phyloP scores from a whole-genome alignment of 35 echinoderm and acorn worm species.

The Diadema setosum region DNA sequence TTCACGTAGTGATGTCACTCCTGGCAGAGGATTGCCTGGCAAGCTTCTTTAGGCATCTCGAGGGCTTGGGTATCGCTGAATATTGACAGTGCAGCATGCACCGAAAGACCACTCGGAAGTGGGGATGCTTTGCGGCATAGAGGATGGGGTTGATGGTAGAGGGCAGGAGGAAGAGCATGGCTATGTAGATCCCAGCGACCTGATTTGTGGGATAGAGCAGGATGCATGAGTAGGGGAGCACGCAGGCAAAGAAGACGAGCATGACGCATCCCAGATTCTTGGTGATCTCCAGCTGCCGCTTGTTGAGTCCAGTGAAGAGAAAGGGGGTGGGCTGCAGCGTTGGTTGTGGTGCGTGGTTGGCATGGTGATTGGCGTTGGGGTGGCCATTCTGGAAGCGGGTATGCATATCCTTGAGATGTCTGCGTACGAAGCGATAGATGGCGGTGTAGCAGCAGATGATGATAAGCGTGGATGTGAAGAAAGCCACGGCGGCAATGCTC shows the following conservation, averaged over 20 bases:
- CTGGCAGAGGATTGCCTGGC: neutral
- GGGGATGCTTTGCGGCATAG: neutral
- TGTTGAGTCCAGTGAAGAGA: neutral
- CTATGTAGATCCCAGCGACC: neutral
- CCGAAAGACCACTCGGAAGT: neutral
- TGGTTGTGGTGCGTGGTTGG: no score
- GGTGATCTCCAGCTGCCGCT: neutral
- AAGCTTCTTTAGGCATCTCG: neutral
- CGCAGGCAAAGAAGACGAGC: neutral
- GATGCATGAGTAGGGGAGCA: neutral
- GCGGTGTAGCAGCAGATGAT: conserved; percentile 9
- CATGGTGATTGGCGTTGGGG: neutral
- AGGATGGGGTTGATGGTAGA: neutral
- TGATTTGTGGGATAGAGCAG: neutral
- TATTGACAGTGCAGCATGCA: conserved; percentile 3
- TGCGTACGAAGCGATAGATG: conserved; percentile 1
- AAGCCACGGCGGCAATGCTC: neutral
- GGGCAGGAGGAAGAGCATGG: neutral
- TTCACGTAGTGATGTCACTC: neutral
- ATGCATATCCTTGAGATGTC: neutral
- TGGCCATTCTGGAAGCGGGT: neutral
- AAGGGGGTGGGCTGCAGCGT: no score
- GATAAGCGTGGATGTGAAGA: neutral
- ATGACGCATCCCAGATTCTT: neutral
- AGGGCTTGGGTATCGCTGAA: neutral